Conservation (phyloP, 2,113 vertebrate genomes). For the Heterotilapia buettikoferi region DNA sequence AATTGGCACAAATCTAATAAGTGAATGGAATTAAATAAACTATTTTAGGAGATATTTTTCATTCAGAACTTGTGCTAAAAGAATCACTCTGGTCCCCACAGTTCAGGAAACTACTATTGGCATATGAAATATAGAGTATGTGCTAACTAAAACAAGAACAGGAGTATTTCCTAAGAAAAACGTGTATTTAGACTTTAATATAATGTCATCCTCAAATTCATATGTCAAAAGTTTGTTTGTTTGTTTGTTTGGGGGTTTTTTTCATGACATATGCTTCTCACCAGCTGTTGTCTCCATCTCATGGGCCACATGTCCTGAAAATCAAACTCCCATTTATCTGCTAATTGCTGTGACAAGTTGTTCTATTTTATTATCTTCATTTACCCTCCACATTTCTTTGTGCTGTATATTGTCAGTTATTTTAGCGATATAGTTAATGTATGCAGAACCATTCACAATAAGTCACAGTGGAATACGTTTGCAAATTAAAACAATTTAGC, state of each 20-base stretch:
- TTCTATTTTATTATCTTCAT: conserved; percentile 24
- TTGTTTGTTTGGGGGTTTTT: background rate
- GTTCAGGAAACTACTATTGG: conserved; percentile 6
- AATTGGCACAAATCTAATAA: background rate
- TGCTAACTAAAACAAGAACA: background rate
- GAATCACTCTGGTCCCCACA: background rate
- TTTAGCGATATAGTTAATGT: background rate
- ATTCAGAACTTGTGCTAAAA: background rate
- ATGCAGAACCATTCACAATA: background rate
- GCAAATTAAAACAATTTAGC: conserved; percentile 26
- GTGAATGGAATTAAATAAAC: background rate
- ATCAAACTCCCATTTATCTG: conserved; percentile 27
- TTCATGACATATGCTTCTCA: conserved; percentile 45
- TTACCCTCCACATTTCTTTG: background rate
- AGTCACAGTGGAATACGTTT: conserved; percentile 26
- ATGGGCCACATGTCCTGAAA: conserved; percentile 29
- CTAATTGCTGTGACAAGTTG: conserved; percentile 32
- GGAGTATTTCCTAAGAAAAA: background rate
- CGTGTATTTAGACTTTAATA: background rate
- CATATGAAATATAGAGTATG: conserved; percentile 12
- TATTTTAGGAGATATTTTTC: background rate
- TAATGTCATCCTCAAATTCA: background rate
- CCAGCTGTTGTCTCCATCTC: conserved; percentile 53
- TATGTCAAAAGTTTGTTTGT: background rate
- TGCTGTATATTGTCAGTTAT: background rate